Conservation (phyloP, 2,888 invertebrate species). For the Phyllotreta striolata region DNA sequence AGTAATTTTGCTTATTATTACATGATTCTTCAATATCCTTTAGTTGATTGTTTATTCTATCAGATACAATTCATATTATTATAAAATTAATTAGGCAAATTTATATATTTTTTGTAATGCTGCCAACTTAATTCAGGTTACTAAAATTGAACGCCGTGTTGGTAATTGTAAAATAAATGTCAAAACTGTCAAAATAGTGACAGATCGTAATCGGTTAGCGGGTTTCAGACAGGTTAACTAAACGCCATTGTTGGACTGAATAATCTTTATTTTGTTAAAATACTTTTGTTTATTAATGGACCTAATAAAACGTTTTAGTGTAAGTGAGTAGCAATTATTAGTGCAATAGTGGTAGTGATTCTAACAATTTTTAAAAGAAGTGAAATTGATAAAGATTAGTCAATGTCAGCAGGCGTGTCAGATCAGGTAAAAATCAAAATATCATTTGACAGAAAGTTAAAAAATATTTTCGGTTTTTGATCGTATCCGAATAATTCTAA, state of each 20-base stretch:
- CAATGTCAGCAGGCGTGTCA: constrained; percentile 93
- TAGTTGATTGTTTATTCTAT: no score
- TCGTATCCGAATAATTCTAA: constrained; percentile 25
- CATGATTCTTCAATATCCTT: no score
- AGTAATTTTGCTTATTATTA: no score
- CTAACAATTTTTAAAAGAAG: constrained; percentile 53
- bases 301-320: constrained; percentile 48
- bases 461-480: constrained; percentile 42
- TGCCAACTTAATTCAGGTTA: no score
- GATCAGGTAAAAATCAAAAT: constrained; percentile 76
- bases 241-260: constrained; percentile 61
- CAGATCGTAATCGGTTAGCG: constrained; percentile 29
- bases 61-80: no score
- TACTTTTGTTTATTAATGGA: constrained; percentile 47
- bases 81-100: no score
- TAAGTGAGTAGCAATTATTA: constrained; percentile 49
- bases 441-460: constrained; percentile 56
- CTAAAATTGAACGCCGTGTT: not conserved
- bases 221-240: constrained; percentile 44
- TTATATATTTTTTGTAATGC: no score
- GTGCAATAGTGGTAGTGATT: constrained; percentile 55
- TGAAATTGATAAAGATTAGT: constrained; percentile 70
- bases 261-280: constrained; percentile 50
- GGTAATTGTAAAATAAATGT: not conserved
- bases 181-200: constrained; percentile 1